These are phyloP conservation scores for Gopherus flavomarginatus DNA, from an alignment of 2,113 vertebrate species.

Conservation along the genomic window DNA sequence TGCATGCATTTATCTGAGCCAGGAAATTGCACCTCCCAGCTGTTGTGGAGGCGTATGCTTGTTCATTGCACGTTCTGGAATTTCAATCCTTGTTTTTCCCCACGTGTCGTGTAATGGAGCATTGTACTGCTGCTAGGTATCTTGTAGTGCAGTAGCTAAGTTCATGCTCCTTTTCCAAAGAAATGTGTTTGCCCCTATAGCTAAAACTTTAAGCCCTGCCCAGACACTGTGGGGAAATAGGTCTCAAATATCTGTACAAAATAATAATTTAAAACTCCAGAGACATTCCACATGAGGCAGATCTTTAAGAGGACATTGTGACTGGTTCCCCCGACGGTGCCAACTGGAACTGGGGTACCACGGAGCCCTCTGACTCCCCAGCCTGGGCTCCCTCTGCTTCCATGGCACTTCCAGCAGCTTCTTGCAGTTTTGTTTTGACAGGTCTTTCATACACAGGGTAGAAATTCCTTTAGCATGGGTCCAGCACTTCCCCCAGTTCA, in stretches of 20 bases:
- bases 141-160: background rate
- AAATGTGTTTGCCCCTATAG: background rate
- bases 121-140: background rate
- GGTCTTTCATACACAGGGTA: too few relatives aligned
- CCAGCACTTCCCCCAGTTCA: too few relatives aligned
- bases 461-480: too few relatives aligned
- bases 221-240: background rate
- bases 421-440: too few relatives aligned
- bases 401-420: too few relatives aligned
- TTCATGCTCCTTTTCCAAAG: background rate
- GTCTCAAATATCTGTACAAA: background rate
- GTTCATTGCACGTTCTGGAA: background rate
- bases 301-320: background rate
- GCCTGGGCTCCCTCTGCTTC: too few relatives aligned
- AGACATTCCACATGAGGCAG: background rate
- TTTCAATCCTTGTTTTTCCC: background rate
- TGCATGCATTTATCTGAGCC: too few relatives aligned
- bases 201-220: background rate
- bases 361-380: too few relatives aligned
- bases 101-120: background rate
- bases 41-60: too few relatives aligned
- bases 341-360: accelerated
- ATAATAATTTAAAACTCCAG: background rate
- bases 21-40: too few relatives aligned
- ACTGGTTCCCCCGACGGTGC: too few relatives aligned